Percentiles rank a stretch among this genome's conserved stretches.
Conservation (phyloP, 2,797 vertebrate species). For the Lateolabrax maculatus region DNA sequence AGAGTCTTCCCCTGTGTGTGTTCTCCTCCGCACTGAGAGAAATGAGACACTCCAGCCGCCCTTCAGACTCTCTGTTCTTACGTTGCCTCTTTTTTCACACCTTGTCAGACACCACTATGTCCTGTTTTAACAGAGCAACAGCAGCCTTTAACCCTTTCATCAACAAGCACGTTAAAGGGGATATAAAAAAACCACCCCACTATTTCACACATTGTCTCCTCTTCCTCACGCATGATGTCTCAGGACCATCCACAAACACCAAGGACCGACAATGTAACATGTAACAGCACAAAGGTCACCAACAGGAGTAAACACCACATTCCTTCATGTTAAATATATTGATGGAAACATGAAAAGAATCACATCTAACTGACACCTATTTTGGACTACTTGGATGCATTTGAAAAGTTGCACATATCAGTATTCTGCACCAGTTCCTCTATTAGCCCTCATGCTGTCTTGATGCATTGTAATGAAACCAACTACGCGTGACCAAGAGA, state of each 20-base stretch:
- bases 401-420: constrained; percentile 1
- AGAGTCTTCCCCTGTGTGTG: constrained; percentile 42
- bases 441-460: not conserved
- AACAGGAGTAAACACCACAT: constrained; percentile 13
- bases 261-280: constrained; percentile 29
- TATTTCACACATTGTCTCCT: constrained; percentile 62
- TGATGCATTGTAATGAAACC: not conserved
- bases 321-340: not conserved
- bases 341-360: not conserved
- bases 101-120: constrained; percentile 76
- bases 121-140: constrained; percentile 43
- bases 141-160: constrained; percentile 66
- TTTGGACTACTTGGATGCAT: not conserved
- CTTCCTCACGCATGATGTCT: constrained; percentile 31
- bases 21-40: constrained; percentile 52
- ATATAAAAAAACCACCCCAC: not conserved
- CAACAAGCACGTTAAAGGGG: constrained; percentile 34
- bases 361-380: not conserved
- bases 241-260: constrained; percentile 30
- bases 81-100: constrained; percentile 72
- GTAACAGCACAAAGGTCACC: constrained; percentile 52
- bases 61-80: constrained; percentile 69
- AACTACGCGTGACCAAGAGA: not conserved
- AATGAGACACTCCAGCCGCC: constrained; percentile 65
- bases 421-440: not conserved